Evolutionary conservation across 1,140 invertebrate species (phyloP).

Genomic region (Branchinecta lynchi): DNA sequence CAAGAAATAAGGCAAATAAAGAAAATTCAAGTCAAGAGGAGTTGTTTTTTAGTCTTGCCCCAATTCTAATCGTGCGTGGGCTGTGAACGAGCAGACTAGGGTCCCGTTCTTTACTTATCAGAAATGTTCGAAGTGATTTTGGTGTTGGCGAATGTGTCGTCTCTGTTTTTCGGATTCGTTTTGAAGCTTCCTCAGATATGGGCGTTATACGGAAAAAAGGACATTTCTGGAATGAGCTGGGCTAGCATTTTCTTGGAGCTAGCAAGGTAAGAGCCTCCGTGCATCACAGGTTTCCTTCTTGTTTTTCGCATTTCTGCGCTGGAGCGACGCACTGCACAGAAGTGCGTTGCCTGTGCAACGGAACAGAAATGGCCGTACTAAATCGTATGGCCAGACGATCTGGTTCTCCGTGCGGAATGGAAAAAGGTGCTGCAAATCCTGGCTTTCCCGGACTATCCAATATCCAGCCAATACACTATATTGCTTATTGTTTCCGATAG

Average conservation of each 20-base stretch:
- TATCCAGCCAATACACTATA: no score
- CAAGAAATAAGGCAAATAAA: no score
- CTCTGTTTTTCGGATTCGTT: slow-evolving; percentile 23
- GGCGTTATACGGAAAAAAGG: slow-evolving; percentile 20
- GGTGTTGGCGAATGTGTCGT: slow-evolving; percentile 22
- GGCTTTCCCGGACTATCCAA: not conserved
- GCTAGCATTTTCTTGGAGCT: slow-evolving; percentile 24
- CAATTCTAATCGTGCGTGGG: no score
- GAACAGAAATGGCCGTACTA: no score
- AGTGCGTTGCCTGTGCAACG: slow-evolving; percentile 10
- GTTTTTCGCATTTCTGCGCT: slow-evolving; percentile 3
- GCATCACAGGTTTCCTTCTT: not conserved
- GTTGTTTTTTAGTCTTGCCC: no score
- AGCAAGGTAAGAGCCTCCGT: slow-evolving; percentile 23
- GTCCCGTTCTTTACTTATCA: no score
- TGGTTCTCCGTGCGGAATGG: not conserved
- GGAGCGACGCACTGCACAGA: no score
- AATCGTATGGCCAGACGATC: no score
- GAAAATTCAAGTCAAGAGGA: no score
- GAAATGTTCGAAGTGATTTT: no score
- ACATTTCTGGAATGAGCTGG: slow-evolving; percentile 23
- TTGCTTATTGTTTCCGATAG: no score
- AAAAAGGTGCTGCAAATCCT: not conserved
- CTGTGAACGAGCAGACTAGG: no score
- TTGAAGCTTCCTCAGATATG: slow-evolving; percentile 25